Conservation (phyloP, 2,797 vertebrate genomes). For the Onychomys arenicola region DNA sequence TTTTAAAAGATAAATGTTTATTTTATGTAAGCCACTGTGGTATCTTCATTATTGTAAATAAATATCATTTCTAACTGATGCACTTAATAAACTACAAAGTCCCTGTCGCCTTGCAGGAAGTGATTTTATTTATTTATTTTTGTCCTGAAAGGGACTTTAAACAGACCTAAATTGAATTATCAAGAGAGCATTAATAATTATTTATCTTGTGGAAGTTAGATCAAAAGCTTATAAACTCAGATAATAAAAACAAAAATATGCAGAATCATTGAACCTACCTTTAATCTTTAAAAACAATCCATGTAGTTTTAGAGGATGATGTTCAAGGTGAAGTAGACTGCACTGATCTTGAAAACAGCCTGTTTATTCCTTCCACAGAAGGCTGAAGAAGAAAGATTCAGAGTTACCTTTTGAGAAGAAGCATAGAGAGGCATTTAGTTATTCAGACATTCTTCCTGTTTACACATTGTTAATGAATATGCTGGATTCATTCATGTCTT, state of each 20-base stretch:
- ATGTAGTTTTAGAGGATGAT: background rate
- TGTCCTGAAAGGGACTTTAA: background rate
- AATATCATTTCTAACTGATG: background rate
- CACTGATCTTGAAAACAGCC: background rate
- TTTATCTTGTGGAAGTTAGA: background rate
- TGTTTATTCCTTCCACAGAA: slow-evolving; percentile 4
- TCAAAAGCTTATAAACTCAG: background rate
- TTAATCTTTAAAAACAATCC: background rate
- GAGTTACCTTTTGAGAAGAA: background rate
- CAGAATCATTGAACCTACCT: background rate
- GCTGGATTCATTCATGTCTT: background rate
- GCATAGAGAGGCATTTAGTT: background rate
- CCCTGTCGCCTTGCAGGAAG: background rate
- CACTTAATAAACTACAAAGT: background rate
- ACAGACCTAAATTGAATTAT: background rate
- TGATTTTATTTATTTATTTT: background rate
- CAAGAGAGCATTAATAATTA: background rate
- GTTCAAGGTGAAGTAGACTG: background rate
- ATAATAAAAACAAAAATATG: background rate
- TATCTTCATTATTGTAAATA: background rate
- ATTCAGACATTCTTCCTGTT: background rate
- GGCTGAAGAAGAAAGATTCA: background rate
- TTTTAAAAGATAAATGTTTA: background rate
- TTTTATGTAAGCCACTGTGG: background rate
- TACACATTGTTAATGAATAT: background rate